Base-by-base conservation (phyloP, 2,888 invertebrate genomes). In the Exephanes ischioxanthus region DNA sequence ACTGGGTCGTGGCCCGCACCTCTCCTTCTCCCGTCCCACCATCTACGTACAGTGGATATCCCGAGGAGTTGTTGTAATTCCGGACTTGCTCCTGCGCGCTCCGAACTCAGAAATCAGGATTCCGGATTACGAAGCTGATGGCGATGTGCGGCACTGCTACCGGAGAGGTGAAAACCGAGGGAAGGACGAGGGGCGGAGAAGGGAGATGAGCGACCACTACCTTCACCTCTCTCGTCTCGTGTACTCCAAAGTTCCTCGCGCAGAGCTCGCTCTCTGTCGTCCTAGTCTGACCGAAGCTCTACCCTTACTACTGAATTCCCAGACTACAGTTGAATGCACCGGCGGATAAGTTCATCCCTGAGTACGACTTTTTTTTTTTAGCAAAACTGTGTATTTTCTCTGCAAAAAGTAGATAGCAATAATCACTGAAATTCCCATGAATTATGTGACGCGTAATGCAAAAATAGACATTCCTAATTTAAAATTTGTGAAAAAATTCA, bases 101-200 rank as follows among this genome's bases (percentile, higher is more conserved):
- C 51, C 63, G 51, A 70, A 66, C 53, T 67, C 78, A 84, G 84
- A 86, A 89, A 89, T 89, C 86, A 80, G 85, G 88, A 89, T 88
- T 87, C 67, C 80, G 86, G 86, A 88, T 88, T 89, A 90, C 84
- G 77, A 63, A 81, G 88, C 87, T 88, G 85, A 70, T 33, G 83
- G 22, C 88, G 75, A 83, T 73, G 67, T n/a, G 83, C 66, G 68
- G 79, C 51, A 22, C 41, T 37, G 48, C 55, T 33, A n/a, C 26
- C 26, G 45, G 41, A 5, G 48, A 19, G 45, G 41, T 30, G 55
- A 41, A 41, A 61, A 63, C 53, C 11, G 37, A 26, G 67, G 53
- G 67, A 68, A 41, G 41, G 66, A 80, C 19, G 37, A 16, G 75
- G 63, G 58, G n/a, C 58, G 51, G 72, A 63, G 71, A 75, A 19